Evolutionary conservation across 1,140 invertebrate species (phyloP).

Genomic region (Arctopsyche grandis): DNA sequence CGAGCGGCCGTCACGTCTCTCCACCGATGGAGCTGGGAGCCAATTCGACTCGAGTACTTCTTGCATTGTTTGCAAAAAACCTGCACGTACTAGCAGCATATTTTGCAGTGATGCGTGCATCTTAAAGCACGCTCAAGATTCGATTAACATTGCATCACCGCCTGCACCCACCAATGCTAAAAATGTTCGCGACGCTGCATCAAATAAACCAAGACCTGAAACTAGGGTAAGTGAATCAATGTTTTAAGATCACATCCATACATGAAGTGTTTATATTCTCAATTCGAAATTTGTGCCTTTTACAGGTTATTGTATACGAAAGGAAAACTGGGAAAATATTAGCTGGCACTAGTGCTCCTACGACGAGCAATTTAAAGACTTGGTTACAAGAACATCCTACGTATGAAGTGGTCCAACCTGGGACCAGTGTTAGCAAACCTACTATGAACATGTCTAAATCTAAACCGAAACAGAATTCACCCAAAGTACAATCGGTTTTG

Average conservation of each 20-base stretch:
- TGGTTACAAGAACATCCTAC: slow-evolving; percentile 90
- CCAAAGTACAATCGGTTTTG: slow-evolving; percentile 64
- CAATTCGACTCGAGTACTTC: slow-evolving; percentile 60
- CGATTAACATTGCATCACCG: slow-evolving; percentile 64
- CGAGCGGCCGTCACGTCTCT: slow-evolving; percentile 40
- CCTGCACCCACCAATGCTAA: not conserved
- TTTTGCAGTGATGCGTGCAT: slow-evolving; percentile 92
- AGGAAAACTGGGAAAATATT: slow-evolving; percentile 79
- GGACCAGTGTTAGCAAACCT: slow-evolving; percentile 64
- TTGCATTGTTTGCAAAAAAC: slow-evolving; percentile 81
- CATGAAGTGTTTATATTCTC: no score
- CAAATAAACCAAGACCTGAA: slow-evolving; percentile 63
- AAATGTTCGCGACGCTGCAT: slow-evolving; percentile 49
- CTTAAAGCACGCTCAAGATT: slow-evolving; percentile 82
- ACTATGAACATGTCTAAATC: slow-evolving; percentile 55
- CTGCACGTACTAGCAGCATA: slow-evolving; percentile 75
- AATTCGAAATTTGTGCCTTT: no score
- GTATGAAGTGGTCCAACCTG: slow-evolving; percentile 81
- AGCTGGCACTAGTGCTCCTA: slow-evolving; percentile 81
- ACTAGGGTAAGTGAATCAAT: slow-evolving; percentile 65
- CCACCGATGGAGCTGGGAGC: slow-evolving; percentile 14
- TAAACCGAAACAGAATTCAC: slow-evolving; percentile 53
- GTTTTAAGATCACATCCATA: no score
- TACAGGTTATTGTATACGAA: slow-evolving; percentile 83
- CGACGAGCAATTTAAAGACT: slow-evolving; percentile 76